Evolutionary conservation across 2,113 vertebrate genomes (phyloP), one percentile per base, ranked within the genome.

Genomic region (Chloropsis hardwickii): DNA sequence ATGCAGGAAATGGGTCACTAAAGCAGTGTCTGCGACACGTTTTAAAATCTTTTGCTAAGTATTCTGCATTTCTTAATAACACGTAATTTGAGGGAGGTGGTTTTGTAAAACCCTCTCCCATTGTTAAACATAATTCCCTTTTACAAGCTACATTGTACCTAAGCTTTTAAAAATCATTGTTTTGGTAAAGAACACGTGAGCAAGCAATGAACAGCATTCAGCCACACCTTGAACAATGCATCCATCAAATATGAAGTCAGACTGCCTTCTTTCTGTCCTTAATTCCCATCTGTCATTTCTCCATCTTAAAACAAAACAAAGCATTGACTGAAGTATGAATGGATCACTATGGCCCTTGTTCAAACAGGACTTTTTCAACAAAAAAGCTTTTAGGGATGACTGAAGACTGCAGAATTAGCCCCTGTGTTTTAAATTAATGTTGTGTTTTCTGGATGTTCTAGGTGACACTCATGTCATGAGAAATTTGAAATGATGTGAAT

Each of bases 221-320:
- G 57, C 37, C 81, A 74, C 73, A 90, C 66, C 66, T 85, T 72
- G 81, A 92, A 69, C 42, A 61, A 58, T 71, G 21, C 25, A 56
- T 47, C 44, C 37, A 40, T 86, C 67, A 93, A 71, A 70, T 24
- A 73, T 16, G 42, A 95, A 73, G 70, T 57, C 70, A 76, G 42
- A 24, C 48, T 65, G 31, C 48, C 45, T 76, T 92, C 53, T 66
- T n/a, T 92, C 40, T 72, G 31, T 33, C n/a, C 19, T 73, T 61
- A 96, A 92, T 88, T 90, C 81, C 33, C 21, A 3, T 45, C 73
- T 91, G 62, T 83, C 82, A 85, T 88, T 91, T 87, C 42, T 93
- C 56, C 54, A 37, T 90, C 66, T 47, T 77, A 76, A 88, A 91
- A 85, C 33, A 79, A 85, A 90, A 86, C 28, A 85, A 87, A 87